Percentiles rank a stretch among this genome's conserved stretches.
These are phyloP conservation scores for Pelmatolapia mariae DNA, from an alignment of 2,113 vertebrate genomes.

Conservation along the genomic window DNA sequence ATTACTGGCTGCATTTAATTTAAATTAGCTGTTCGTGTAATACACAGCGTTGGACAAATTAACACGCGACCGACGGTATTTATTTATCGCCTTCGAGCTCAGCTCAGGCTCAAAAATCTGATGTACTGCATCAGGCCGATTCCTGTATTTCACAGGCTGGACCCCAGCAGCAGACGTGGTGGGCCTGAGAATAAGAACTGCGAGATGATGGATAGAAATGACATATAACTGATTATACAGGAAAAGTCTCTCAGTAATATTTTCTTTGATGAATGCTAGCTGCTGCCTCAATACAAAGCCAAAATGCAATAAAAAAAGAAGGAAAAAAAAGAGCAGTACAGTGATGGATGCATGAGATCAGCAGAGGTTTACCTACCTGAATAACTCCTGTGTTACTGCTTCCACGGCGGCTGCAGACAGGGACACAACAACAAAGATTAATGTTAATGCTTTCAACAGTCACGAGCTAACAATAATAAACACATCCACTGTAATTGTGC, in stretches of 20 bases:
- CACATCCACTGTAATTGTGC: neutral
- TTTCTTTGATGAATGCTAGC: neutral
- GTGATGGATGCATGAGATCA: neutral
- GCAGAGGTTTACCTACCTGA: conserved; percentile 77
- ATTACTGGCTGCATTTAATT: neutral
- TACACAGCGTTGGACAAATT: neutral
- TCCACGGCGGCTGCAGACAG: conserved; percentile 83
- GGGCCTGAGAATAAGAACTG: neutral
- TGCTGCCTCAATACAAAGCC: neutral
- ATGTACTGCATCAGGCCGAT: neutral
- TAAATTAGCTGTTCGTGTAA: neutral
- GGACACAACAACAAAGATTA: neutral
- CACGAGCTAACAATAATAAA: neutral
- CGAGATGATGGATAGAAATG: neutral
- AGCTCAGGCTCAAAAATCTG: neutral
- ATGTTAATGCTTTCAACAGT: neutral
- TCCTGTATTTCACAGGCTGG: neutral
- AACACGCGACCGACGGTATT: neutral
- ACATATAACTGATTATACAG: neutral
- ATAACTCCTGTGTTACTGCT: conserved; percentile 89
- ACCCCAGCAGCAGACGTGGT: neutral
- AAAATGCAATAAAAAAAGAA: neutral
- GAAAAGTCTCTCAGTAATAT: neutral
- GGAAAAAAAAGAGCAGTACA: neutral
- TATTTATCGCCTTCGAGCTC: neutral